Base-by-base conservation (phyloP, 1,140 invertebrate genomes). In the Lineus longissimus region DNA sequence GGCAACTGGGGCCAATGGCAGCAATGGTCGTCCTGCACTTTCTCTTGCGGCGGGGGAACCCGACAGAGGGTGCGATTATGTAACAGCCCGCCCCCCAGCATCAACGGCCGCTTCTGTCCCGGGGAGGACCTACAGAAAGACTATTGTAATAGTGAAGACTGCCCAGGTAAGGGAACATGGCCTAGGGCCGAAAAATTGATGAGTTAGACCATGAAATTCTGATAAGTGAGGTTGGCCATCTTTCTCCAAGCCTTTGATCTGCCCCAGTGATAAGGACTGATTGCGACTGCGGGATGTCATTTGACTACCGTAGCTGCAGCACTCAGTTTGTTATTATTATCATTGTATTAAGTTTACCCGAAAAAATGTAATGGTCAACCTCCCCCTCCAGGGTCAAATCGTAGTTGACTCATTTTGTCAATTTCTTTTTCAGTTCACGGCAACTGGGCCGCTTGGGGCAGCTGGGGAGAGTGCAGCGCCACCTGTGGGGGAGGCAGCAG, bases 111-210 rank as follows among this genome's bases (percentile, higher is more conserved):
- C 25, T 59, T 54, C 47, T 72, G 71, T 60, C 33, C 51, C 30
- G 71, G 71, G 13, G 27, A 36, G 1, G 63, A 67, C 13, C 19
- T n/a, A n/a, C 70, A 72, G 54, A 64, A 61, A 11, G 73, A 77
- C 43, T 75, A 73, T 54, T 80, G 77, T 63, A 79, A 79, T 62
- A 74, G 65, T 36, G 76, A 79, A 25, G 66, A 67, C 19, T 81
- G 79, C 69, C 77, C 79, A 66, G 72, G 79, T 80, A 69, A 63
- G 62, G 61, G 4, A 51, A 19, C n/a, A n/a, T n/a, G n/a, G n/a
- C n/a, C n/a, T n/a, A n/a, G n/a, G n/a, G n/a, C n/a, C n/a, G n/a
- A n/a, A n/a, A n/a, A n/a, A n/a, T n/a, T n/a, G n/a, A n/a, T n/a
- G n/a, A n/a, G n/a, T n/a, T n/a, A n/a, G n/a, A 23, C 47, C n/a